Evolutionary conservation across 2,797 vertebrate species (phyloP).

Genomic region (Peromyscus nudipes): DNA sequence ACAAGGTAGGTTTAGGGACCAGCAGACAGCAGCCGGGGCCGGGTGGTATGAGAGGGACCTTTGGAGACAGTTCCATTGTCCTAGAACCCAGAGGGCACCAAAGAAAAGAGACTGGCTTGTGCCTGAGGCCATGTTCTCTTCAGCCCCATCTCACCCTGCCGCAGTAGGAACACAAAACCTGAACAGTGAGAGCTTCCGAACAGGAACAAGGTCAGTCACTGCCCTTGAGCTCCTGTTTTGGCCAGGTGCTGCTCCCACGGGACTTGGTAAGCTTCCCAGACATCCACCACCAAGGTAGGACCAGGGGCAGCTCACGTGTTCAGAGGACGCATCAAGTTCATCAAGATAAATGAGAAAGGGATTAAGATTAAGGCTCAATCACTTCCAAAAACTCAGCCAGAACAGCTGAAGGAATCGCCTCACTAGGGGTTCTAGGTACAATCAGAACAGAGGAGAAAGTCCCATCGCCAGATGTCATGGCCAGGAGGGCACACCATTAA

Average conservation of each 20-base stretch:
- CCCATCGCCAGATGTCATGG: not conserved
- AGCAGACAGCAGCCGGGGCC: not conserved
- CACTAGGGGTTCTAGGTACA: not conserved
- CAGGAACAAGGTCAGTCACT: not conserved
- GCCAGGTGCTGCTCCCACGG: not conserved
- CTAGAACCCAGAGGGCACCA: too few species aligned
- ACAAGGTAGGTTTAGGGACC: not conserved
- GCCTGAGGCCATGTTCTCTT: not conserved
- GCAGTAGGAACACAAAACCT: not conserved
- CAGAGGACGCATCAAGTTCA: not conserved
- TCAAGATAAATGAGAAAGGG: not conserved
- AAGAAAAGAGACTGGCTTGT: not conserved
- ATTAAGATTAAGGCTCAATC: not conserved
- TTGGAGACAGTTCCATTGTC: not conserved
- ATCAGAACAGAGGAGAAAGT: not conserved
- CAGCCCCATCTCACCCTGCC: not conserved
- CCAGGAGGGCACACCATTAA: not conserved
- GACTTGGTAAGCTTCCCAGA: not conserved
- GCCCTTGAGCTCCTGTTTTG: accelerated
- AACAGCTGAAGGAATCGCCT: not conserved
- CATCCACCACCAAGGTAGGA: not conserved
- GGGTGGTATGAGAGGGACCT: too few species aligned
- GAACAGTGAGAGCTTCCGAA: not conserved
- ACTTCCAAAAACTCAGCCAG: not conserved
- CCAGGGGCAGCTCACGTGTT: not conserved